Percentiles rank a stretch among this genome's conserved stretches.
phyloP scores from a whole-genome alignment of 2,113 vertebrate species.

The Thomomys bottae region DNA sequence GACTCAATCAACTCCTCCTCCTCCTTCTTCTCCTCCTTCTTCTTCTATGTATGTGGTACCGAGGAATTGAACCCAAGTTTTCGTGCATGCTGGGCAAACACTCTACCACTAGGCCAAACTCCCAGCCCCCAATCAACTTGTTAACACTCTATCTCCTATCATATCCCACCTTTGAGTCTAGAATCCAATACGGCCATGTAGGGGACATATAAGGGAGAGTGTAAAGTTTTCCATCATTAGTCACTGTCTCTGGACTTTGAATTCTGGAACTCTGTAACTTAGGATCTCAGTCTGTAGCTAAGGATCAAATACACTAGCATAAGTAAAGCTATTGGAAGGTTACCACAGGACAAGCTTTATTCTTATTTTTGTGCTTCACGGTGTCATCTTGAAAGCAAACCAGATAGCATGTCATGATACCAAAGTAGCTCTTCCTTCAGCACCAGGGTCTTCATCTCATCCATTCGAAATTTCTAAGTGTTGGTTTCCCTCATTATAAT shows the following conservation, averaged over 20 bases:
- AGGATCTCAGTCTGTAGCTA: not conserved
- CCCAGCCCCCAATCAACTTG: not conserved
- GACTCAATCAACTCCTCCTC: not conserved
- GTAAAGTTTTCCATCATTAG: not conserved
- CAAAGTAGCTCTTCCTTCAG: not conserved
- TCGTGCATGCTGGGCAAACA: no score
- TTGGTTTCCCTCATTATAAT: not conserved
- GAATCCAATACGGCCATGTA: not conserved
- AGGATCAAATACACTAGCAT: not conserved
- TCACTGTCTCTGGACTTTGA: not conserved
- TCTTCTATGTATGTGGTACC: no score
- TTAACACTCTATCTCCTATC: not conserved
- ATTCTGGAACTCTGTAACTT: not conserved
- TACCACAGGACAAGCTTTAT: not conserved
- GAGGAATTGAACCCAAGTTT: no score
- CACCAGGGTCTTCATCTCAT: not conserved
- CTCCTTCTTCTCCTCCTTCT: no score
- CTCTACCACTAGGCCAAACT: no score
- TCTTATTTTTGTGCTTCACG: not conserved
- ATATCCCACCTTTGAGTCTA: not conserved
- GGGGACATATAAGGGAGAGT: not conserved
- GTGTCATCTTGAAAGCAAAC: slow-evolving; percentile 1
- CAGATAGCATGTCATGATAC: not conserved
- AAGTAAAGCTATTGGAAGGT: not conserved
- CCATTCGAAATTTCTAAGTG: slow-evolving; percentile 6